Evolutionary conservation across 2,113 vertebrate species (phyloP).

Genomic region (Mionectes macconnelli): DNA sequence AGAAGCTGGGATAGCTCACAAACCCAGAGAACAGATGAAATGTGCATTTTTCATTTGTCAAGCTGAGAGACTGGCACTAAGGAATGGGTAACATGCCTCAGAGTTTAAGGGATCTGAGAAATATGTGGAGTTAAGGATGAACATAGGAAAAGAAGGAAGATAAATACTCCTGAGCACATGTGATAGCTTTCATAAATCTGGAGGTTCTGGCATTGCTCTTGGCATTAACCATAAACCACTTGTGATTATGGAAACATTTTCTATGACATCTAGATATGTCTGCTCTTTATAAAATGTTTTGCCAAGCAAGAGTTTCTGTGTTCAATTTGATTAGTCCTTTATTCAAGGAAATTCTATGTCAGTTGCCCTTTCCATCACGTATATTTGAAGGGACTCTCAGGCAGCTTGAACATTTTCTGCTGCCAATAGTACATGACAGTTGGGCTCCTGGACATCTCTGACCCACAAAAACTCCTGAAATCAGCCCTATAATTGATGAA

Average conservation of each 20-base stretch:
- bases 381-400: neutral
- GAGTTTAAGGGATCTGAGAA: neutral
- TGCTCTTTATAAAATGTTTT: neutral
- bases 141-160: neutral
- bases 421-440: neutral
- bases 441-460: neutral
- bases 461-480: neutral
- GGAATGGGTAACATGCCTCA: neutral
- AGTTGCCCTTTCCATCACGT: neutral
- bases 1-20: neutral
- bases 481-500: neutral
- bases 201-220: neutral
- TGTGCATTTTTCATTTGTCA: neutral
- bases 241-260: neutral
- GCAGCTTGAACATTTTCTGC: neutral
- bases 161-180: neutral
- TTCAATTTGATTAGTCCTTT: constrained; percentile 19
- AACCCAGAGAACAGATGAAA: neutral
- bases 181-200: neutral
- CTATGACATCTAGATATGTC: neutral
- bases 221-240: neutral
- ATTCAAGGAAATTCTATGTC: neutral
- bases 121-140: neutral
- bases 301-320: neutral
- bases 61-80: neutral